Evolutionary conservation across 2,797 vertebrate genomes (phyloP).

Genomic region (Darevskia nairensis): DNA sequence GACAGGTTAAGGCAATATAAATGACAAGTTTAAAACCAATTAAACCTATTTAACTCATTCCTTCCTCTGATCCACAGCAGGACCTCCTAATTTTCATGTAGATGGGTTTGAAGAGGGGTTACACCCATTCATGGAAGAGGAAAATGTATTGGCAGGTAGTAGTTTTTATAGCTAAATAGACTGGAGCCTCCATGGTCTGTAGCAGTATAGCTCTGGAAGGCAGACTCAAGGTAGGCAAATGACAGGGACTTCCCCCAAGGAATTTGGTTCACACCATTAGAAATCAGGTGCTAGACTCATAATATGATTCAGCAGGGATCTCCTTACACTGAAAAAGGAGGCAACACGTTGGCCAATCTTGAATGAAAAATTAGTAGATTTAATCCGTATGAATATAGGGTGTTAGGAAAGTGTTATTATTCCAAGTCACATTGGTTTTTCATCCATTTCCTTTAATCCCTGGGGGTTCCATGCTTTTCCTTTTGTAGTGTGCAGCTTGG

Average conservation of each 20-base stretch:
- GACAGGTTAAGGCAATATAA: no score
- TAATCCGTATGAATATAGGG: background rate
- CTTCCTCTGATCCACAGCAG: background rate
- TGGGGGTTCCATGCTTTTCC: no score
- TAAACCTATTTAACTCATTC: background rate
- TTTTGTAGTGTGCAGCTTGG: background rate
- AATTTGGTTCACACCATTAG: background rate
- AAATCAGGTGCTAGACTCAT: background rate
- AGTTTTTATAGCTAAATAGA: no score
- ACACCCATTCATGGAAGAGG: no score
- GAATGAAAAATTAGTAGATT: no score
- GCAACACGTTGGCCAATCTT: no score
- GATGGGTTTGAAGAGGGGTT: background rate
- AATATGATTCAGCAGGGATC: background rate
- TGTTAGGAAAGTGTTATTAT: background rate
- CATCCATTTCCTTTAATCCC: background rate
- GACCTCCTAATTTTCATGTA: background rate
- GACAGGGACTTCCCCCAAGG: background rate
- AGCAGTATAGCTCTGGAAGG: background rate
- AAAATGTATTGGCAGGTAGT: background rate
- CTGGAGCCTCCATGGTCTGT: background rate
- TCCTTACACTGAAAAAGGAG: no score
- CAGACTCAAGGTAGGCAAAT: background rate
- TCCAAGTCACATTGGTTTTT: no score
- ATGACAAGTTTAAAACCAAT: no score